A percentile compares a stretch with the other conserved stretches of the same genome.
These are phyloP conservation scores for Noctua comes DNA, from an alignment of 2,888 invertebrate species.

Conservation along the genomic window DNA sequence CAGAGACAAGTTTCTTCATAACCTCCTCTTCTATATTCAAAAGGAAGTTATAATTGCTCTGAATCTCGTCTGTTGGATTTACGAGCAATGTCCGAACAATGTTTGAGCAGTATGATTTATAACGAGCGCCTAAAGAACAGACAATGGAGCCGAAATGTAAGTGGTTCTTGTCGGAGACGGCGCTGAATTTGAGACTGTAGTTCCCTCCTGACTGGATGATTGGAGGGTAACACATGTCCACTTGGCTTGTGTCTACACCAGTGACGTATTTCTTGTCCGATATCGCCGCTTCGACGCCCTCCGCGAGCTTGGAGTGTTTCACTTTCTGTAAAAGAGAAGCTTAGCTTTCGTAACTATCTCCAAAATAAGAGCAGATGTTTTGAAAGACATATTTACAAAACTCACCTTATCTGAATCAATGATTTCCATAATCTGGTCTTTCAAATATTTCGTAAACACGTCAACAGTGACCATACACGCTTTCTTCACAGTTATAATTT, in stretches of 20 bases:
- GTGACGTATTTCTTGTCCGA: constrained; percentile 99
- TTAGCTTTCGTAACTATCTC: neutral
- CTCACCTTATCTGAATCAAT: constrained; percentile 98
- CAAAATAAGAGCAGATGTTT: neutral
- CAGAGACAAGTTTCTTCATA: constrained; percentile 95
- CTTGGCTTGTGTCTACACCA: constrained; percentile 96
- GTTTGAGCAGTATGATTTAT: constrained; percentile 99
- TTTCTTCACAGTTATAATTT: constrained; percentile 96
- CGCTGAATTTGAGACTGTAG: constrained; percentile 99
- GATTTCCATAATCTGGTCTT: constrained; percentile 99
- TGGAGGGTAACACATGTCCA: constrained; percentile 99
- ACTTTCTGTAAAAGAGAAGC: constrained; percentile 93
- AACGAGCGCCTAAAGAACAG: constrained; percentile 98
- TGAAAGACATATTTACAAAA: neutral
- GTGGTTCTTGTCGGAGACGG: constrained; percentile 97
- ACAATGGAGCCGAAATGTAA: constrained; percentile 99
- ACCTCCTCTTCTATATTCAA: constrained; percentile 97
- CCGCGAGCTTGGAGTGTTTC: constrained; percentile 98
- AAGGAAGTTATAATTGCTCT: constrained; percentile 98
- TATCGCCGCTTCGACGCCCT: constrained; percentile 97
- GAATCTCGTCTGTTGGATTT: constrained; percentile 95
- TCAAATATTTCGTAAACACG: constrained; percentile 98
- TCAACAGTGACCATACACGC: constrained; percentile 98
- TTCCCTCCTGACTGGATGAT: constrained; percentile 99
- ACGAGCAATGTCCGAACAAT: constrained; percentile 98